Evolutionary conservation across 2,888 invertebrate genomes (phyloP), one percentile per base, ranked within the genome.

Genomic region (Sipha maydis): DNA sequence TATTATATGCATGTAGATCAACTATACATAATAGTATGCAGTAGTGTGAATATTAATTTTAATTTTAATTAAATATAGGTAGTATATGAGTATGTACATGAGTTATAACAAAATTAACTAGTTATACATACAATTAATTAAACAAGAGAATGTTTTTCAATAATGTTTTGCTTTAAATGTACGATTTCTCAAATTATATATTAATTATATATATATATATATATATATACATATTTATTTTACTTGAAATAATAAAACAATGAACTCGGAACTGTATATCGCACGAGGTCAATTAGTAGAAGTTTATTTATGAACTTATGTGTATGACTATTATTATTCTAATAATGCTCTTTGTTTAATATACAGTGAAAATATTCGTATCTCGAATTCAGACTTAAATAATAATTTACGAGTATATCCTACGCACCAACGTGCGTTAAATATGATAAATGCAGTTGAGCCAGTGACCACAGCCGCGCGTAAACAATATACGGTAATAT

Each of bases 221-320:
- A n/a, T n/a, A n/a, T n/a, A n/a, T n/a, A n/a, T n/a, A n/a, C n/a
- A n/a, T 7, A 5, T 48, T 56, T 56, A 19, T 77, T 78, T 78
- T 78, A 54, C 54, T 78, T 78, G 31, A 31, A 78, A 78, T 21
- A 31, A 31, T 78, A 54, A 78, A 56, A 54, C 54, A 78, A 54
- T 78, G 78, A 78, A n/a, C 61, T 69, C 9, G 25, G 69, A 28
- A 56, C 54, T 78, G 54, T 54, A 41, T 54, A 28, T 9, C 54
- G 28, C 54, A 61, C 61, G 79, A 79, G 61, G 79, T 79, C 61
- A 61, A 79, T 79, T 61, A 61, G 61, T 79, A 79, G 61, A 79
- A 79, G 25, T 79, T 61, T 79, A 61, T 79, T 78, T 78, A 78
- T 31, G 48, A 41, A 77, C 48, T 48, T 77, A n/a, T n/a, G 28